A percentile compares a stretch with the other conserved stretches of the same genome.
Conservation (phyloP, 2,113 vertebrate species). For the Nettapus auritus region DNA sequence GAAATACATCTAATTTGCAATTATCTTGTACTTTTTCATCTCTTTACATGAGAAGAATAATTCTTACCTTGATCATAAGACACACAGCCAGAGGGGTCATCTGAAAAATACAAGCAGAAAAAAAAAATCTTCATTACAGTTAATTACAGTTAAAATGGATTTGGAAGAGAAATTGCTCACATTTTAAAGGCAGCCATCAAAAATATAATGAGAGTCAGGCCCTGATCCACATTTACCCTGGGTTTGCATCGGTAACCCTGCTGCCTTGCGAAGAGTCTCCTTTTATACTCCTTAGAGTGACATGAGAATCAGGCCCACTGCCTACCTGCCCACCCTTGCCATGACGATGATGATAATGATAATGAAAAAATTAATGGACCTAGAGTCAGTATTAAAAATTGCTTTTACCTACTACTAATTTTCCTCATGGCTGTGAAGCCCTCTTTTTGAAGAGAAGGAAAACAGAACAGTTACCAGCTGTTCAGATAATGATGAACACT, state of each 20-base stretch:
- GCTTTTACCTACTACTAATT: slow-evolving; percentile 34
- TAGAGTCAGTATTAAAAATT: slow-evolving; percentile 52
- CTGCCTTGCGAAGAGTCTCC: neutral
- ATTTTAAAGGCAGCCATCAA: slow-evolving; percentile 4
- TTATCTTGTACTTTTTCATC: neutral
- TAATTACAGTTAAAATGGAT: slow-evolving; percentile 28
- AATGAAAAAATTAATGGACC: slow-evolving; percentile 64
- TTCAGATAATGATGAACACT: slow-evolving; percentile 53
- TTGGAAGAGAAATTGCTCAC: slow-evolving; percentile 27
- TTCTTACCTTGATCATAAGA: neutral
- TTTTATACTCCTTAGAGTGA: neutral
- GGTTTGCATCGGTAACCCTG: neutral
- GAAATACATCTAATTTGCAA: neutral
- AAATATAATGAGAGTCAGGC: neutral
- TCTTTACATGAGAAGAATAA: neutral
- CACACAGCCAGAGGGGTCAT: neutral
- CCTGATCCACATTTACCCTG: neutral
- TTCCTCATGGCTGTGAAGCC: slow-evolving; percentile 31
- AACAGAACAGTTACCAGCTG: slow-evolving; percentile 63
- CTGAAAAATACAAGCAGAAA: slow-evolving; percentile 11
- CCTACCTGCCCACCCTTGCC: slow-evolving; percentile 34
- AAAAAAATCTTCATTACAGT: neutral
- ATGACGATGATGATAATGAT: neutral
- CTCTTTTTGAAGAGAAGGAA: slow-evolving; percentile 31
- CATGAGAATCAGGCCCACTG: neutral